Evolutionary conservation across 2,113 vertebrate genomes (phyloP).

Genomic region (Raja brachyura): DNA sequence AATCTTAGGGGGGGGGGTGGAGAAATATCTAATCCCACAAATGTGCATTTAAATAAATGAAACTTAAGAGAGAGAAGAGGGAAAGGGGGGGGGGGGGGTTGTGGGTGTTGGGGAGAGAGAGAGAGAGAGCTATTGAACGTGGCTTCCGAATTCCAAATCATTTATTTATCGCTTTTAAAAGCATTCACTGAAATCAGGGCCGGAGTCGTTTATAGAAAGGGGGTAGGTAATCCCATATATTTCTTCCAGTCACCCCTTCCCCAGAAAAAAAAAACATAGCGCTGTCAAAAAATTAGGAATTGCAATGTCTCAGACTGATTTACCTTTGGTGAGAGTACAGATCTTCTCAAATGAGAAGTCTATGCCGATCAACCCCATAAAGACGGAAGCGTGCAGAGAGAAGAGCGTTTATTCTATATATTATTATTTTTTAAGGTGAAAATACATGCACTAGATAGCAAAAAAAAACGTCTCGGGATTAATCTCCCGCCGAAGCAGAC

Average conservation of each 20-base stretch:
- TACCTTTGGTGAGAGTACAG: slow-evolving; percentile 7
- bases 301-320: background rate
- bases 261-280: background rate
- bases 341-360: background rate
- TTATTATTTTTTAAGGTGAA: background rate
- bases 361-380: background rate
- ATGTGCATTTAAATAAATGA: slow-evolving; percentile 6
- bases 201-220: background rate
- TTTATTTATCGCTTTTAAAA: background rate
- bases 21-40: background rate
- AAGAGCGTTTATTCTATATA: background rate
- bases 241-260: background rate
- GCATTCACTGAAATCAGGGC: background rate
- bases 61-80: background rate
- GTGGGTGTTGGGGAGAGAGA: no score
- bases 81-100: background rate
- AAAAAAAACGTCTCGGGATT: background rate
- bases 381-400: background rate
- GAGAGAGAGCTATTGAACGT: background rate
- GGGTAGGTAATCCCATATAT: background rate
- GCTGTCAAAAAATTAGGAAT: slow-evolving; percentile 3
- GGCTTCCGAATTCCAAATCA: background rate
- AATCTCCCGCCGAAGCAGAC: background rate
- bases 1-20: background rate
- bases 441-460: background rate